Base-by-base conservation (phyloP, 1,140 invertebrate genomes). In the Zaprionus africanus region DNA sequence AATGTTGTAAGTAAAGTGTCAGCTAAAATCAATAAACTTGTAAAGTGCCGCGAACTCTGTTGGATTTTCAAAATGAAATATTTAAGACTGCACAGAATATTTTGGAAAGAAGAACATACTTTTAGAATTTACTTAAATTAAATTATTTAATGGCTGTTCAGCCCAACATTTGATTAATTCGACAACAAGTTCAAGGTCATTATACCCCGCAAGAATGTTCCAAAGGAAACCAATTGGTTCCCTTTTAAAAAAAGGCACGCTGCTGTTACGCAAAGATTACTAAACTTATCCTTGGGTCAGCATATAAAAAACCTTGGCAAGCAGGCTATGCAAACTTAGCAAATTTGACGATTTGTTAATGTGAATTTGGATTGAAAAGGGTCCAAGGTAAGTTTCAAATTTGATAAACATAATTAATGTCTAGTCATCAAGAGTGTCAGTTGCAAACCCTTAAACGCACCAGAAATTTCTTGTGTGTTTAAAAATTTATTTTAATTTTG, bases 341-440 rank as follows among this genome's bases (percentile, higher is more conserved):
- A 62, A 62, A 62, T 24, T 62, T 43, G 60, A 53, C 60, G 49
- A 62, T 62, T 62, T 62, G 46, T 62, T 62, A 19, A 49, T 62
- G 28, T 34, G 51, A 51, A 34, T 19, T 15, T 22, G 17, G 12
- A 17, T 31, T 22, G 49, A 62, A 61, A 62, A 62, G 60, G 60
- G 43, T 62, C 31, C 49, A 34, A 17, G 26, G n/a, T 62, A 31
- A 62, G 26, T 62, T 62, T 49, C 59, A 62, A 49, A 26, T 49
- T 62, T 62, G 59, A 26, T 51, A 34, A 62, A 51, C 34, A 51
- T 62, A 62, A 62, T 62, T 62, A 62, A 53, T 62, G 28, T 51
- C 46, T 49, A 62, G 46, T 51, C 28, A 12, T 28, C 31, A 46
- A 12, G 11, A 51, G 60, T 51, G 26, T 28, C n/a, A 62, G 41